Percentiles rank a stretch among this genome's conserved stretches.
Evolutionary conservation across 92 coral and sea anemone species (phyloP).

Genomic region (Bergia puertoricense): DNA sequence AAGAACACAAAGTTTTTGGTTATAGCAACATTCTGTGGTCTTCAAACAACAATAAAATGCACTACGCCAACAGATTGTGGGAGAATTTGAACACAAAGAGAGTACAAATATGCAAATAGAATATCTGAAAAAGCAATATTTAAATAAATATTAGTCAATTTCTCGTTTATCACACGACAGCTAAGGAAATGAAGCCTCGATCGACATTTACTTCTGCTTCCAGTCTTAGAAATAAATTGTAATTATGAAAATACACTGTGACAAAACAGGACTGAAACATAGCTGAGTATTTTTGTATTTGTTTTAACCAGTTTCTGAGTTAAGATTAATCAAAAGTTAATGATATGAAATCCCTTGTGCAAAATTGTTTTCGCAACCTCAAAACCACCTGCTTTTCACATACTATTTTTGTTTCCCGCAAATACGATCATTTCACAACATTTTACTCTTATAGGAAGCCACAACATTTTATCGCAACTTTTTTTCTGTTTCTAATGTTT

Average conservation of each 20-base stretch:
- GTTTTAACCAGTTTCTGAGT: not conserved
- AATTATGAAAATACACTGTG: constrained; percentile 1
- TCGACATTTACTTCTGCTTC: constrained; percentile 18
- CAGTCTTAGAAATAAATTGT: not conserved
- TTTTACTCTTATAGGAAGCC: constrained; percentile 15
- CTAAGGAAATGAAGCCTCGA: constrained; percentile 31
- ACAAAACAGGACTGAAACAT: not conserved
- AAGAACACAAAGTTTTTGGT: not conserved
- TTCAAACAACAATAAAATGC: not conserved
- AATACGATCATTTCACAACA: not conserved
- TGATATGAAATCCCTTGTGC: not conserved
- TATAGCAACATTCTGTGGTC: not conserved
- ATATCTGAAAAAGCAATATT: not conserved
- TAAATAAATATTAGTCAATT: not conserved
- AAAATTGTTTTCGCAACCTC: not conserved
- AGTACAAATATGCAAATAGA: constrained; percentile 7
- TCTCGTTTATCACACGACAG: constrained; percentile 8
- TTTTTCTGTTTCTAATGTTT: not conserved
- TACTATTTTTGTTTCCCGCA: constrained; percentile 5
- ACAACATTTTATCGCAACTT: constrained; percentile 20
- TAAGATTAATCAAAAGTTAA: constrained; percentile 6
- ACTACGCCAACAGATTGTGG: not conserved
- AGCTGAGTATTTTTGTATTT: not conserved
- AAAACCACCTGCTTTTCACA: constrained; percentile 34
- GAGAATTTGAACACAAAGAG: not conserved